Base-by-base conservation (phyloP, 2,797 vertebrate genomes). In the Bovichtus diacanthus region DNA sequence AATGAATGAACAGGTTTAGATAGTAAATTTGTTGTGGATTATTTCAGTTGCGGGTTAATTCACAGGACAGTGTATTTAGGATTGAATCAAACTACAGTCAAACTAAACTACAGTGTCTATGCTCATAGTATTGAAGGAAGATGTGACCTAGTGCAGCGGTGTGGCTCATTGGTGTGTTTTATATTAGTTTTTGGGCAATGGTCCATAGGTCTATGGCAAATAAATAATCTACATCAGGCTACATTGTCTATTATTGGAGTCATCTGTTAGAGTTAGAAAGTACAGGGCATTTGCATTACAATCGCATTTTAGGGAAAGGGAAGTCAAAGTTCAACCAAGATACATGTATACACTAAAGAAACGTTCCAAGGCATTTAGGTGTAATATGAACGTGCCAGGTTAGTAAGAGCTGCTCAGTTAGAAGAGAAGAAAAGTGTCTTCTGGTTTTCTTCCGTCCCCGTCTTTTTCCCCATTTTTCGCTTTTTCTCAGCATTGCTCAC, bases 401-500 rank as follows among this genome's bases (percentile, higher is more conserved):
- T 21, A 69, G 31, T 12, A 27, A 66, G 5, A 44, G 49, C 36
- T 27, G 31, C n/a, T 66, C 2, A 44, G 38, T 41, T 21, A 23
- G 47, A 50, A 15, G 12, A 64, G 2, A 46, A 36, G 27, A 27
- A 59, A 9, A 53, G 15, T 16, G 3, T 59, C 34, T 2, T 56
- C 19, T 70, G 38, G 3, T 51, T 68, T 71, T 65, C 21, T 49
- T 29, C 34, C 47, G 50, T 43, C 25, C 18, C 31, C 29, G 31
- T 51, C 49, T 62, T 80, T 65, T 70, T 59, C 69, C 60, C 41
- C 50, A 43, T 46, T 67, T 65, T 62, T 58, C 64, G 49, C 69
- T 46, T 67, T 65, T 62, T 58, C 64, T 49, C 69, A 72, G 56
- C 64, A 47, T 63, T 44, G 70, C 56, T 76, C 74, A 70, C 36